Conservation (phyloP, 2,888 invertebrate species). For the Panopea generosa region DNA sequence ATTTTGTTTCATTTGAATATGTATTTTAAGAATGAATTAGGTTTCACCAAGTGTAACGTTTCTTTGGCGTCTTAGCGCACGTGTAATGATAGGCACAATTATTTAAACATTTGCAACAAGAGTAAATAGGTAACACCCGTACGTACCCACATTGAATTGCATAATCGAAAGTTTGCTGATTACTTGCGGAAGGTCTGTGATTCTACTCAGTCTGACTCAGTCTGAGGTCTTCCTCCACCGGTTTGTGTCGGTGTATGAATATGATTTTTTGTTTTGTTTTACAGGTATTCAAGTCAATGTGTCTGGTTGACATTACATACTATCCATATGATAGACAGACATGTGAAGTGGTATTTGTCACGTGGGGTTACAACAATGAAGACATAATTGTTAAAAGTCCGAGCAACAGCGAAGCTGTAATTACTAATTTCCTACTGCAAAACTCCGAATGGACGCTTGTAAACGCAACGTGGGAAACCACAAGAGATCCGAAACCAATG, state of each 20-base stretch:
- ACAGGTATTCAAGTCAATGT: slow-evolving; percentile 6
- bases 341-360: slow-evolving; percentile 7
- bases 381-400: slow-evolving; percentile 2
- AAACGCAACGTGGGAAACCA: background rate
- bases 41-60: too few species aligned
- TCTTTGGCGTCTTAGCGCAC: too few species aligned
- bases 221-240: background rate
- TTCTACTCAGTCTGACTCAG: too few species aligned
- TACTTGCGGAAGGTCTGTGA: too few species aligned
- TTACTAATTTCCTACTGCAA: background rate
- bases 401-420: background rate
- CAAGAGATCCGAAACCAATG: slow-evolving; percentile 10
- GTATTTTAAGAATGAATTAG: too few species aligned
- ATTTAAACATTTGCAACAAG: too few species aligned
- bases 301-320: slow-evolving; percentile 2
- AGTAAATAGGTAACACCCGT: too few species aligned
- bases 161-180: too few species aligned
- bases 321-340: slow-evolving; percentile 14
- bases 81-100: too few species aligned
- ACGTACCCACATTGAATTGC: too few species aligned
- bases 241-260: background rate
- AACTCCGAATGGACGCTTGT: slow-evolving; percentile 5
- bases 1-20: too few species aligned
- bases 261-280: background rate
- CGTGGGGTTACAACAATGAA: slow-evolving; percentile 6